Base-by-base conservation (phyloP, 1,140 invertebrate species). In the Trichoplusia ni region DNA sequence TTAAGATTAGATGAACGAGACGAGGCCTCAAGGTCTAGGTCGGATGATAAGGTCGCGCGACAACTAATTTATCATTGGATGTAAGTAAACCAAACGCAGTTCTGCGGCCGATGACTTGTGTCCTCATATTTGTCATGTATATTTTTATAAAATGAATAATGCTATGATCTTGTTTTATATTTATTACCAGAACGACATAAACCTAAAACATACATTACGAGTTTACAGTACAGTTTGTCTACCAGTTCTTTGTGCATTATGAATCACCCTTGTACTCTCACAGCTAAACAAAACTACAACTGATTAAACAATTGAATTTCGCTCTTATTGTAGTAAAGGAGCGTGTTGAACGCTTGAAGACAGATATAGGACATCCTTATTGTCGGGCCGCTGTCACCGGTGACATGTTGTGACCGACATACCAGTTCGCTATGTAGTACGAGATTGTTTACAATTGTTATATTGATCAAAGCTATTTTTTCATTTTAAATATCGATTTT, bases 11-110 rank as follows among this genome's bases (percentile, higher is more conserved):
- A 65, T 59, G 19, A 58, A 42, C 38, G 37, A 49, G 63, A 65
- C 21, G 44, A 37, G 18, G 19, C 19, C 19, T 54, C 63, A 65
- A 65, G 63, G 63, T 65, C 63, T 53, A 61, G 64, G 64, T 56
- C 35, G 31, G 27, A 21, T 33, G 60, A 46, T 49, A 37, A 67
- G 63, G 61, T 59, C 58, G 42, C 49, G 51, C 56, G 18, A 51
- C 40, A 46, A 59, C 21, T 23, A 27, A 6, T 40, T 56, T 56
- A 40, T 56, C 51, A 40, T 38, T 40, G n/a, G 51, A 25, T 40
- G 21, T 16, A 16, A 56, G 35, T 38, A 40, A 56, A 54, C 35
- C 14, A 5, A 33, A 35, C 47, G 29, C 29, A 33, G 19, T 33
- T 14, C 11, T 25, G n/a, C 31, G 16, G 47, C 4, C 29, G n/a